Conservation (phyloP, 2,113 vertebrate species). For the Girardinichthys multiradiatus region DNA sequence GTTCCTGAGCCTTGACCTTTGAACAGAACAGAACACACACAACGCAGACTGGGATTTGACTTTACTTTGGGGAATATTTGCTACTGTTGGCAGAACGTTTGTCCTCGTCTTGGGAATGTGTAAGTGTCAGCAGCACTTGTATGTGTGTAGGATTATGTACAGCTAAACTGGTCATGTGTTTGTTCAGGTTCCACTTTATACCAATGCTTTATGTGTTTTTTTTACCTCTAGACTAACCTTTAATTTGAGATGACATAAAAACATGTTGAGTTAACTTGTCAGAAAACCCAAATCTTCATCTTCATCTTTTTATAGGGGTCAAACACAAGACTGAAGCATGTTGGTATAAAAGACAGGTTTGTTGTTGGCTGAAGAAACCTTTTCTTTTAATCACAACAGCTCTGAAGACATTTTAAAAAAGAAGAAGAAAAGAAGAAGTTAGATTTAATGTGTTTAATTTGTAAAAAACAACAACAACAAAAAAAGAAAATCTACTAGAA, state of each 20-base stretch:
- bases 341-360: background rate
- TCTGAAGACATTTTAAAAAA: no score
- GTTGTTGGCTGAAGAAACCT: background rate
- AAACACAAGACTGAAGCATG: background rate
- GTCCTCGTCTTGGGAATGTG: constrained; percentile 4
- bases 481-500: no score
- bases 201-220: background rate
- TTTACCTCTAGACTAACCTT: background rate
- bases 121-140: background rate
- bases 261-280: background rate
- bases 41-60: constrained; percentile 28
- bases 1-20: constrained; percentile 67
- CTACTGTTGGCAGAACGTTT: constrained; percentile 22
- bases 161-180: background rate
- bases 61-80: constrained; percentile 5
- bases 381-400: background rate
- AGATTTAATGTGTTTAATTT: no score
- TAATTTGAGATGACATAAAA: background rate
- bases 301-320: background rate
- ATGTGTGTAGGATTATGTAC: background rate
- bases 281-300: background rate
- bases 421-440: no score
- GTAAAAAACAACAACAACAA: no score
- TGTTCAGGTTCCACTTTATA: background rate
- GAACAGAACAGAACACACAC: constrained; percentile 62